Evolutionary conservation across 2,113 vertebrate species (phyloP).

Genomic region (Colinus virginianus): DNA sequence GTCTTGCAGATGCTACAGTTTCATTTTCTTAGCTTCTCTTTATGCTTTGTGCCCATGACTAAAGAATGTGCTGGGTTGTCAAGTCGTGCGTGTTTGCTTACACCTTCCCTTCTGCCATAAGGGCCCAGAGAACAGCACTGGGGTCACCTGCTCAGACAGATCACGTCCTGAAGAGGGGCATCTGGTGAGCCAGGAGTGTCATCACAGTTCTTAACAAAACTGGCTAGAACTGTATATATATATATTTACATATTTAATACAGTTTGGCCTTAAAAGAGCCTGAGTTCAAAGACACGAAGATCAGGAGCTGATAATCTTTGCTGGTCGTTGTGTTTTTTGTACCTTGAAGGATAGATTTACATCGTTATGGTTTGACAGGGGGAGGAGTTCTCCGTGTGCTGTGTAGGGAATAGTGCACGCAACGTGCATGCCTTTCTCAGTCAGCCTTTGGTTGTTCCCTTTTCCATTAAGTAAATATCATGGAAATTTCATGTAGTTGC

Average conservation of each 20-base stretch:
- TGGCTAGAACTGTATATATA: not conserved
- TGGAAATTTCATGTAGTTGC: not conserved
- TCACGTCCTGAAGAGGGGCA: not conserved
- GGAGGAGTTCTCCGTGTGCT: not conserved
- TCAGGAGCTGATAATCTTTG: not conserved
- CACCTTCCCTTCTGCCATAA: not conserved
- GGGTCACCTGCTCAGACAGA: not conserved
- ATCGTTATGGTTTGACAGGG: not conserved
- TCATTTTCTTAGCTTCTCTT: not conserved
- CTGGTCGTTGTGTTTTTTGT: not conserved
- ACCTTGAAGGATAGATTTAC: constrained; percentile 9
- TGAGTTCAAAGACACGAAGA: not conserved
- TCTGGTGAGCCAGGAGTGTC: constrained; percentile 15
- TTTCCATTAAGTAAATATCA: not conserved
- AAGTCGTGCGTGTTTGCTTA: not conserved
- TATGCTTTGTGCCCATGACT: not conserved
- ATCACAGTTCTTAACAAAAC: not conserved
- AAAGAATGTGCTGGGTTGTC: not conserved
- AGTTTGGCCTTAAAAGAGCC: not conserved
- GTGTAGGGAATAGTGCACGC: not conserved
- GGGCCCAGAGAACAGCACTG: not conserved
- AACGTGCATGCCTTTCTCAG: not conserved
- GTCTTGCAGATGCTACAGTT: not conserved
- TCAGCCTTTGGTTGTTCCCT: not conserved
- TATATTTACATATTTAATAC: not conserved